Evolutionary conservation across 2,888 invertebrate genomes (phyloP).

Genomic region (Tetanocera ferruginea): DNA sequence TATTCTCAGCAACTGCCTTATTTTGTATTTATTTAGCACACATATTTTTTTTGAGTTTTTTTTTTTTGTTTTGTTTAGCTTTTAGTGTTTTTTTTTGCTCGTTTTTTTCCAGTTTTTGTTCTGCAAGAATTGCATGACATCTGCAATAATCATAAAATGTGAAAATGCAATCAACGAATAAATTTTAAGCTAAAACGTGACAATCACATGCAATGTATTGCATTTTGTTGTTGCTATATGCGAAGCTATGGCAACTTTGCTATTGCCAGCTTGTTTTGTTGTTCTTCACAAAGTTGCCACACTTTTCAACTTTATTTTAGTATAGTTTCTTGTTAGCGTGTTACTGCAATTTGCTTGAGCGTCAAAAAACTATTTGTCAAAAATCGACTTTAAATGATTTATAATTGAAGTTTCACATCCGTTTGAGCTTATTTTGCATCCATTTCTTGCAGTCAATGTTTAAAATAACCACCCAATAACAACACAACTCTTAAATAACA

Average conservation of each 20-base stretch:
- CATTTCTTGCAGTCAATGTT: no score
- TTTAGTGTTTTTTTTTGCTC: not conserved
- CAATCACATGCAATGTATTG: not conserved
- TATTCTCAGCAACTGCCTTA: not conserved
- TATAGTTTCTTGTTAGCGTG: no score
- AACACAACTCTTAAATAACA: not conserved
- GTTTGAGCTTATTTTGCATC: no score
- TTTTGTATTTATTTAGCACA: not conserved
- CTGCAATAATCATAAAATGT: conserved; percentile 20
- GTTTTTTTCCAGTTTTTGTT: not conserved
- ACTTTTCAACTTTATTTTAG: no score
- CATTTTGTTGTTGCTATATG: not conserved
- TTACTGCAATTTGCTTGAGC: no score
- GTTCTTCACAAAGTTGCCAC: no score
- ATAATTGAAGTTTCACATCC: no score
- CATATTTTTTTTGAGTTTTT: not conserved
- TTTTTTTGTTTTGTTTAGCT: not conserved
- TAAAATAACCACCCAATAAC: no score
- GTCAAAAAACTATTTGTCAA: no score
- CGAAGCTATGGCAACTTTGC: not conserved
- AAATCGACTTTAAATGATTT: no score
- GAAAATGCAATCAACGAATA: not conserved
- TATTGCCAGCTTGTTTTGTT: no score
- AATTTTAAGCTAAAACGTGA: not conserved
- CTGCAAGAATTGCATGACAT: conserved; percentile 14